These are phyloP conservation scores for Phoxinus dragarum DNA, from an alignment of 2,797 vertebrate genomes.

Conservation along the genomic window DNA sequence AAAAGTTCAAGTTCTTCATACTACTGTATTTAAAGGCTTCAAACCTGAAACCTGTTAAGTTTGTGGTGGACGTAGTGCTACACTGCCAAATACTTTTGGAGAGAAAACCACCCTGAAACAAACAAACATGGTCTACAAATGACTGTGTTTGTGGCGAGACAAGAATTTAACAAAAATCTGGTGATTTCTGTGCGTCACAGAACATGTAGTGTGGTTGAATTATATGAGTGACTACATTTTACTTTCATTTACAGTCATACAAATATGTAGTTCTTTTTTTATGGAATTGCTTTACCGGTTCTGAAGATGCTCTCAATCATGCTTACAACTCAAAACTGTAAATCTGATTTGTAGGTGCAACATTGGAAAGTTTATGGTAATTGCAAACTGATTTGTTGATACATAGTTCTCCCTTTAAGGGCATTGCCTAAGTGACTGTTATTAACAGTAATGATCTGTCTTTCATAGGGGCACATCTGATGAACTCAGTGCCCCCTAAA, in stretches of 20 bases:
- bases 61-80: conserved; percentile 9
- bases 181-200: conserved; percentile 3
- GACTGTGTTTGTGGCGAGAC: conserved; percentile 29
- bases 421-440: not conserved
- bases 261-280: not conserved
- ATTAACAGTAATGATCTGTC: not conserved
- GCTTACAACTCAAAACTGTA: not conserved
- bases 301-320: not conserved
- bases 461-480: not conserved
- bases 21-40: not conserved
- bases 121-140: conserved; percentile 27
- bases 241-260: not conserved
- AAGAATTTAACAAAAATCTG: conserved; percentile 13
- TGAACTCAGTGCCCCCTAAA: not conserved
- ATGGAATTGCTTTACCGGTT: not conserved
- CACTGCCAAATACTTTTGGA: conserved; percentile 19
- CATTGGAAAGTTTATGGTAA: not conserved
- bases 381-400: not conserved
- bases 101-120: conserved; percentile 33
- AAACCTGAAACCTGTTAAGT: conserved; percentile 13
- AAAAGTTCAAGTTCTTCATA: not conserved
- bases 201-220: not conserved
- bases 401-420: not conserved
- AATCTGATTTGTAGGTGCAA: not conserved
- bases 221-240: not conserved